Evolutionary conservation across 2,797 vertebrate species (phyloP), one percentile per base, ranked within the genome.

Genomic region (Dicrostonyx torquatus): DNA sequence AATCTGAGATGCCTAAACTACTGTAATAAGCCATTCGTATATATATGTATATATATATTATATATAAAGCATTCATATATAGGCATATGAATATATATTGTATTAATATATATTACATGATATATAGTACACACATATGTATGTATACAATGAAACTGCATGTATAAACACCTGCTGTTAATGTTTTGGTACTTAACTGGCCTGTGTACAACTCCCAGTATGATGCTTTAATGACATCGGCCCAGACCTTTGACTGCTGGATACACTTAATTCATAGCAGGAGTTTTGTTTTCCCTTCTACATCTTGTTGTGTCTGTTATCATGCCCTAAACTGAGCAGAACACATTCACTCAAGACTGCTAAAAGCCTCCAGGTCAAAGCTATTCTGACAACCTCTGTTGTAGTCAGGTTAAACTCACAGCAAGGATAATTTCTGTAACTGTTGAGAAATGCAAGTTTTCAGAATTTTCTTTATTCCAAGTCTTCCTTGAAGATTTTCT

Each of bases 231-330:
- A 60, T 96, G 80, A 93, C 11, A 55, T 86, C 78, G 50, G 76
- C 26, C 60, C 15, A 92, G n/a, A 64, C 22, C 50, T 96, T 88
- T 94, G 94, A 96, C 29, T 91, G 72, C 93, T 87, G 75, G 86
- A 24, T 50, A 37, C 55, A 90, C 80, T 95, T 82, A 60, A 58
- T 92, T 96, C 53, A 12, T 90, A 90, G 82, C 53, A 70, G 17
- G 31, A 91, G 18, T 1, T 70, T 84, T 94, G n/a, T 87, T 90
- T 77, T 68, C 20, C 53, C 86, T 78, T n/a, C 45, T 82, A 95
- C 68, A 75, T 82, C 37, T 37, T 86, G 2, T 53, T 84, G 78
- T 88, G 64, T 76, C 75, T 73, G 55, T 40, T 95, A 86, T 93
- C 34, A 22, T 34, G 43, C 50, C 84, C 64, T 79, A 86, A 96